These are phyloP conservation scores for Hippopotamyrus pictus DNA, from an alignment of 2,797 vertebrate species.

Conservation along the genomic window DNA sequence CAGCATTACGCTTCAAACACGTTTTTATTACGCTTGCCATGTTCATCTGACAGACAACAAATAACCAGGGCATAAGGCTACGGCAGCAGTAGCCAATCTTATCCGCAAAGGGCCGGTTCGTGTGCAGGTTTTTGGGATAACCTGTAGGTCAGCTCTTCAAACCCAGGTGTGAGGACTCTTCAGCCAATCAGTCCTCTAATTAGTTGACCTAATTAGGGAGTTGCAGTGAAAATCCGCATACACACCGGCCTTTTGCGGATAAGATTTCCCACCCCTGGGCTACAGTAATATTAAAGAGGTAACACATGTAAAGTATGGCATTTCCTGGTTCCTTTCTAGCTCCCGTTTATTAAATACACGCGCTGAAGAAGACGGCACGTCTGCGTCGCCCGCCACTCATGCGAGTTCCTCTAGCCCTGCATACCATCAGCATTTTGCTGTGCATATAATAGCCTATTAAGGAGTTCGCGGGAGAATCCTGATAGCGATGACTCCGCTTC, in stretches of 20 bases:
- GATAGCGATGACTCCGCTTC: not conserved
- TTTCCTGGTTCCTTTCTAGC: not conserved
- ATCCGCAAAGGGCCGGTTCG: no score
- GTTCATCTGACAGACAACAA: not conserved
- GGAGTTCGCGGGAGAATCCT: not conserved
- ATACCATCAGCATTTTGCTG: not conserved
- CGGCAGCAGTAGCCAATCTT: no score
- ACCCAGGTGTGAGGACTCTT: no score
- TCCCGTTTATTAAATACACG: not conserved
- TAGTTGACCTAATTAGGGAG: no score
- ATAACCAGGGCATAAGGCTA: not conserved
- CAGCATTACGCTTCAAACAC: not conserved
- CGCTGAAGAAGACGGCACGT: not conserved
- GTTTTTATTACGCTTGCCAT: not conserved
- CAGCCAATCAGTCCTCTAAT: no score
- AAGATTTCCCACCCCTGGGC: no score
- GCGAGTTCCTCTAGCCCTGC: not conserved
- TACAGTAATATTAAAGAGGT: not conserved
- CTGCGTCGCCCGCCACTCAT: not conserved
- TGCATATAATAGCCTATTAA: slow-evolving; percentile 4
- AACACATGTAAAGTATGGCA: not conserved
- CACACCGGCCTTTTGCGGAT: no score
- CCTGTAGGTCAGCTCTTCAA: no score
- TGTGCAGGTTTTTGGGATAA: no score
- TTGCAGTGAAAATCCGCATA: no score